These are phyloP conservation scores for Lytechinus pictus DNA, from an alignment of 35 echinoderm and acorn worm species.

Conservation along the genomic window DNA sequence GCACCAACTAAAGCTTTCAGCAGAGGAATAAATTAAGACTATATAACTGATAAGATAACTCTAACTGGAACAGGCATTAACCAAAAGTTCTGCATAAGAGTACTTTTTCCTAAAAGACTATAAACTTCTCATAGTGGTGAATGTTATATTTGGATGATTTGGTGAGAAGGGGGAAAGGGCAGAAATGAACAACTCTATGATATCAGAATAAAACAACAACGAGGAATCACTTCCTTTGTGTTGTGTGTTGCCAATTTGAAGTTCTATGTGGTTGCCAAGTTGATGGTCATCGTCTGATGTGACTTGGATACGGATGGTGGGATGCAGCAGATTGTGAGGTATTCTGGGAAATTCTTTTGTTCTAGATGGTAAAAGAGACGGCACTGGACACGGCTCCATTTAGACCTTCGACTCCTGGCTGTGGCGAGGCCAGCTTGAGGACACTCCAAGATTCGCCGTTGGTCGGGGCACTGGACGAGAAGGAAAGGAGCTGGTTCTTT, in stretches of 20 bases:
- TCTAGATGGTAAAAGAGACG: conserved; percentile 38
- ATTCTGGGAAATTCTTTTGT: neutral
- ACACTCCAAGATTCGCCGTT: conserved; percentile 59
- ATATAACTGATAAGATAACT: too few relatives aligned
- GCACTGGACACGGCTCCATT: conserved; percentile 30
- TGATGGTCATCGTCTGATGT: neutral
- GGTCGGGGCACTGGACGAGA: conserved; percentile 29
- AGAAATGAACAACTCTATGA: too few relatives aligned
- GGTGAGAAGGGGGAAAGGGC: too few relatives aligned
- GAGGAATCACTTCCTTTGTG: too few relatives aligned
- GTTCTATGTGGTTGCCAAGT: neutral
- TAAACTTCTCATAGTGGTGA: too few relatives aligned
- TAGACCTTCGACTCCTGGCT: conserved; percentile 47
- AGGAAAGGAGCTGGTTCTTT: conserved; percentile 58
- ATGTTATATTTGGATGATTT: too few relatives aligned
- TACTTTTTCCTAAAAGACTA: too few relatives aligned
- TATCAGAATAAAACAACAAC: too few relatives aligned
- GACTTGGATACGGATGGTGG: neutral
- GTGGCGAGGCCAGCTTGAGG: conserved; percentile 47
- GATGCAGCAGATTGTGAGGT: neutral
- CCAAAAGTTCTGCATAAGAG: too few relatives aligned
- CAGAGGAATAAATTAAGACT: too few relatives aligned
- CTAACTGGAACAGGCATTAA: too few relatives aligned
- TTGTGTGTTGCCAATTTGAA: neutral
- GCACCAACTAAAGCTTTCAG: too few relatives aligned